Conservation (phyloP, 1,140 invertebrate species). For the Drosophila aff. region DNA sequence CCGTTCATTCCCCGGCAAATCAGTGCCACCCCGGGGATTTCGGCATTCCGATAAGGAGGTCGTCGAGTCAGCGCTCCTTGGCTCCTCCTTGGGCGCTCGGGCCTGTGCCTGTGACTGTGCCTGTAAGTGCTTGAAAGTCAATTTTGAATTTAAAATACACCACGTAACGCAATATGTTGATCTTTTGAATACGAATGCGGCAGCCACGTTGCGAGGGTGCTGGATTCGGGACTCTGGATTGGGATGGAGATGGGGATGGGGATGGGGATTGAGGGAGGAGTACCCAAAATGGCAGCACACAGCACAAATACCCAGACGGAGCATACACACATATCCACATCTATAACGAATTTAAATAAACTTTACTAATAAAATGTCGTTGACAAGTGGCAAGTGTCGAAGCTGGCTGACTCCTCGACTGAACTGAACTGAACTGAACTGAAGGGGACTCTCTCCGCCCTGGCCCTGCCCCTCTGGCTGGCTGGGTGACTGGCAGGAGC, state of each 20-base stretch:
- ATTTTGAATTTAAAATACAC: constrained; percentile 84
- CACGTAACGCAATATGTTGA: constrained; percentile 83
- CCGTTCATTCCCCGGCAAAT: constrained; percentile 27
- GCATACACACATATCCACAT: constrained; percentile 8
- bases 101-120: constrained; percentile 16
- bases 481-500: constrained; percentile 33
- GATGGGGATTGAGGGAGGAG: not conserved
- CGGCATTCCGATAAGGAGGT: constrained; percentile 50
- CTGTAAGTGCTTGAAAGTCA: constrained; percentile 81
- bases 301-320: constrained; percentile 52
- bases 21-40: constrained; percentile 47
- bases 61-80: constrained; percentile 43
- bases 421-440: constrained; percentile 13
- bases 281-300: constrained; percentile 50
- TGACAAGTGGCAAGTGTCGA: constrained; percentile 82
- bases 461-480: not conserved
- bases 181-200: constrained; percentile 83
- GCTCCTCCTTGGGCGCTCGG: not conserved
- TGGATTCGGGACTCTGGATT: not conserved
- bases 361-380: constrained; percentile 84
- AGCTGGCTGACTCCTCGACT: constrained; percentile 30
- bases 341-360: constrained; percentile 81
- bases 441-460: not conserved
- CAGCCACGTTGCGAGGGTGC: constrained; percentile 46
- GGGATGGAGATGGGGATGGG: not conserved